phyloP scores from a whole-genome alignment of 1,140 invertebrate species.

The Holotrichia oblita region DNA sequence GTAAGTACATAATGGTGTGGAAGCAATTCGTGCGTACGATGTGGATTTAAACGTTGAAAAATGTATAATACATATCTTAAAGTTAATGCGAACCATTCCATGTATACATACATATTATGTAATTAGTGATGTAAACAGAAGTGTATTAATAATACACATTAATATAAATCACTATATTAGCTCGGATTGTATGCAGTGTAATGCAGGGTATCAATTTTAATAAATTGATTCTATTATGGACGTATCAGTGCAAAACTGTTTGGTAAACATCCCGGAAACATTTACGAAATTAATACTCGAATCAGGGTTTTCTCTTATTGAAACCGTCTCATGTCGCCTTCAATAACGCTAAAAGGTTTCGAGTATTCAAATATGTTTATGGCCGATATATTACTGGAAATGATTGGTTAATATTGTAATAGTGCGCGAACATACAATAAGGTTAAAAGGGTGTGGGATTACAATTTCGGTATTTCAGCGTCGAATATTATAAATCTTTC shows the following conservation, averaged over 20 bases:
- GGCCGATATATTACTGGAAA: conserved; percentile 1
- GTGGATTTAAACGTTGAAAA: too few relatives aligned
- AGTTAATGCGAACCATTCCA: too few relatives aligned
- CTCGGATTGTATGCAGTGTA: too few relatives aligned
- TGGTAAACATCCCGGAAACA: conserved; percentile 11
- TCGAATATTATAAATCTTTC: too few relatives aligned
- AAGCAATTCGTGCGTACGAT: too few relatives aligned
- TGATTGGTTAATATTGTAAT: conserved; percentile 13
- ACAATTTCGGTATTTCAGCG: background rate
- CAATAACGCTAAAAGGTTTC: conserved; percentile 6
- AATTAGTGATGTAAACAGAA: too few relatives aligned
- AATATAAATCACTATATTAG: too few relatives aligned
- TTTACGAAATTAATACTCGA: conserved; percentile 13
- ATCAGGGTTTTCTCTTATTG: background rate
- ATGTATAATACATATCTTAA: too few relatives aligned
- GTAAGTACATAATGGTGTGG: too few relatives aligned
- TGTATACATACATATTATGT: too few relatives aligned
- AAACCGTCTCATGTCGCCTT: background rate
- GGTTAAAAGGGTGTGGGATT: background rate
- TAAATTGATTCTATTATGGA: background rate
- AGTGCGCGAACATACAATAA: background rate
- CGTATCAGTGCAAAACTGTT: background rate
- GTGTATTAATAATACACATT: too few relatives aligned
- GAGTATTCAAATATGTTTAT: conserved; percentile 7
- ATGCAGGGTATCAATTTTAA: background rate